phyloP scores from a whole-genome alignment of 2,113 vertebrate genomes.

The Vulpes lagopus region DNA sequence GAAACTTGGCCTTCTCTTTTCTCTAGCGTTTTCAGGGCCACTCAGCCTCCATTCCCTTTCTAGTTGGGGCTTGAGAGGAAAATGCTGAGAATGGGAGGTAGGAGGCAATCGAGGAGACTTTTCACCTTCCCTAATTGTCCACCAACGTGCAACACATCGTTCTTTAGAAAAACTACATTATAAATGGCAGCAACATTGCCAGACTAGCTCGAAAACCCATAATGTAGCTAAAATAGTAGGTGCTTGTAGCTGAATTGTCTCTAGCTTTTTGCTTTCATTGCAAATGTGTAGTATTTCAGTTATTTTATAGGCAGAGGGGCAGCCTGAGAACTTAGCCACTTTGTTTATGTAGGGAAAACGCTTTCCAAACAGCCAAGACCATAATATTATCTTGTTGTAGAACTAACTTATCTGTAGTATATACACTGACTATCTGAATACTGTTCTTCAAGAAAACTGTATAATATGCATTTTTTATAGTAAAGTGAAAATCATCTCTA shows the following conservation, averaged over 20 bases:
- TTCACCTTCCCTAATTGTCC: background rate
- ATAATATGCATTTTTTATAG: conserved; percentile 25
- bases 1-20: background rate
- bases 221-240: background rate
- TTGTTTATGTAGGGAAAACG: conserved; percentile 7
- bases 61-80: background rate
- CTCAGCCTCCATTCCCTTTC: background rate
- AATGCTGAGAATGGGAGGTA: background rate
- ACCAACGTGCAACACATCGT: background rate
- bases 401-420: background rate
- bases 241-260: conserved; percentile 35
- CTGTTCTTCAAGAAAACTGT: conserved; percentile 10
- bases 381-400: conserved; percentile 20
- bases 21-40: background rate
- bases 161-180: background rate
- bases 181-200: background rate
- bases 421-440: conserved; percentile 20
- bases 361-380: conserved; percentile 12
- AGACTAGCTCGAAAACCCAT: conserved; percentile 18
- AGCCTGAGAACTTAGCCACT: conserved; percentile 35
- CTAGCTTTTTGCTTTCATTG: conserved; percentile 45
- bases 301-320: background rate
- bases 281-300: background rate
- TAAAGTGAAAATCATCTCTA: conserved; percentile 50
- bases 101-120: background rate